These are phyloP conservation scores for Sisyra terminalis DNA, from an alignment of 2,888 invertebrate genomes.

Conservation along the genomic window DNA sequence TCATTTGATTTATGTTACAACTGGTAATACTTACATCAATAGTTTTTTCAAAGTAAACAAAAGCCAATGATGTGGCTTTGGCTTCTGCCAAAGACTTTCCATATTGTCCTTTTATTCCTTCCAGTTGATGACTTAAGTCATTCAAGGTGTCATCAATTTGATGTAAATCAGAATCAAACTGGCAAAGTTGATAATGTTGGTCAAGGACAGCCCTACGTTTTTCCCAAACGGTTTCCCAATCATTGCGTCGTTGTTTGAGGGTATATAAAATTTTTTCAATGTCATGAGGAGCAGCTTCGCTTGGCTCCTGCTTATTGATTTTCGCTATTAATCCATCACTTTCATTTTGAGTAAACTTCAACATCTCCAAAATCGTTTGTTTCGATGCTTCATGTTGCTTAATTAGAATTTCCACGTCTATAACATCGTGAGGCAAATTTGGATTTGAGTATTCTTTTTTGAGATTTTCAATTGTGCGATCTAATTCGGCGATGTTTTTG, in stretches of 20 bases:
- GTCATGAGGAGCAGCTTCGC: constrained; percentile 46
- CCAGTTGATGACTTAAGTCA: constrained; percentile 44
- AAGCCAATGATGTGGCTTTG: constrained; percentile 50
- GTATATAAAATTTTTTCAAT: constrained; percentile 46
- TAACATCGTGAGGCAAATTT: constrained; percentile 27
- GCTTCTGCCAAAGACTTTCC: constrained; percentile 56
- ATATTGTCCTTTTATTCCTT: constrained; percentile 45
- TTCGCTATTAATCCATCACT: constrained; percentile 48
- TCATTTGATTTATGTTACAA: neutral
- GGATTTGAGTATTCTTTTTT: constrained; percentile 28
- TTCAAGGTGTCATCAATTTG: constrained; percentile 55
- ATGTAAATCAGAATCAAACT: constrained; percentile 49
- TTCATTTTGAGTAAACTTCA: constrained; percentile 47
- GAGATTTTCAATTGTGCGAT: constrained; percentile 38
- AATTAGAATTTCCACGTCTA: constrained; percentile 34
- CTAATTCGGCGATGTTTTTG: constrained; percentile 43
- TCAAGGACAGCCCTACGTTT: constrained; percentile 41
- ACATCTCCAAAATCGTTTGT: constrained; percentile 44
- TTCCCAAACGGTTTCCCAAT: constrained; percentile 46
- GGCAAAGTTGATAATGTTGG: constrained; percentile 43
- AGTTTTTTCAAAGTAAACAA: constrained; percentile 60
- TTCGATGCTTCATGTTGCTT: constrained; percentile 47
- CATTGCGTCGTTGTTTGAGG: constrained; percentile 38
- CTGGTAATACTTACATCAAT: constrained; percentile 42
- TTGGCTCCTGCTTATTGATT: constrained; percentile 55